phyloP scores from a whole-genome alignment of 1,140 invertebrate species.

The Caenorhabditis inopinata region DNA sequence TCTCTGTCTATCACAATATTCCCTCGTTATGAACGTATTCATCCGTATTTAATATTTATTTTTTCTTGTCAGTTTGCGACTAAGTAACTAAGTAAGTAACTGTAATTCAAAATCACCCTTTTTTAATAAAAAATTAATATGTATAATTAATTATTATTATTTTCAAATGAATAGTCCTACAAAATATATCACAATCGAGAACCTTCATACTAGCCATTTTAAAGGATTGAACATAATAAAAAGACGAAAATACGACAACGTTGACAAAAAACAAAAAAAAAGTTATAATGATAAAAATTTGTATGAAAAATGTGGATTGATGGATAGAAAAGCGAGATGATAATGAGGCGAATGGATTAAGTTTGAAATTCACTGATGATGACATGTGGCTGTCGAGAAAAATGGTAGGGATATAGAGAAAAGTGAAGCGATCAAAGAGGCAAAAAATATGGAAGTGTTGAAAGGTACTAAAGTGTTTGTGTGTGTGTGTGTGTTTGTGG shows the following conservation, averaged over 20 bases:
- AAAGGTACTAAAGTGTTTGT: neutral
- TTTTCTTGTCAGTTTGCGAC: too few relatives aligned
- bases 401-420: neutral
- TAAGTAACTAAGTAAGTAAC: too few relatives aligned
- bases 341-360: neutral
- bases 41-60: too few relatives aligned
- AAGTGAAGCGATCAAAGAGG: conserved; percentile 2
- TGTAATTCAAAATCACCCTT: too few relatives aligned
- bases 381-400: neutral
- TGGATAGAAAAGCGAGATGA: conserved; percentile 4
- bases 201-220: conserved; percentile 8
- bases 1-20: too few relatives aligned
- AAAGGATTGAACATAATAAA: too few relatives aligned
- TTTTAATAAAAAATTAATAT: too few relatives aligned
- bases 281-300: neutral
- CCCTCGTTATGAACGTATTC: too few relatives aligned
- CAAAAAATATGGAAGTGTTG: neutral
- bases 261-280: neutral
- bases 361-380: neutral
- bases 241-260: too few relatives aligned
- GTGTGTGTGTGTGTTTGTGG: neutral
- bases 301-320: neutral
- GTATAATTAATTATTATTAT: too few relatives aligned
- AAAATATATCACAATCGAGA: neutral
- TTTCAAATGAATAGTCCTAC: too few relatives aligned